Base-by-base conservation (phyloP, 53 echinoderm and acorn worm genomes). In the Antedon mediterranea region DNA sequence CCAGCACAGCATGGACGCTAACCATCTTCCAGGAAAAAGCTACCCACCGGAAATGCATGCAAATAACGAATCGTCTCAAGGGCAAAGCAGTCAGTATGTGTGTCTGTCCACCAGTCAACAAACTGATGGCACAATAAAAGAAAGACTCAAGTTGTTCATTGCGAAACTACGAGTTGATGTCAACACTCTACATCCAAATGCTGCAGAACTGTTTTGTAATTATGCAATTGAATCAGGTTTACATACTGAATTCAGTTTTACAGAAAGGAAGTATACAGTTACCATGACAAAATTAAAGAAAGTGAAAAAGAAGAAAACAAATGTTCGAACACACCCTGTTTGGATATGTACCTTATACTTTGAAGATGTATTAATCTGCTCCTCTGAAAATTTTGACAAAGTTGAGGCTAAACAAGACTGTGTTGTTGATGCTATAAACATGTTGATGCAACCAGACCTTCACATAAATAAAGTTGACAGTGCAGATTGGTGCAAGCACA, bases 321-420 rank as follows among this genome's bases (percentile, higher is more conserved):
- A 11, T 6, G 11, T 37, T 11, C 4, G 11, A 11, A 11, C 11
- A 6, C 37, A 37, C 11, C 37, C 37, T 6, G 32, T 74, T 0
- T 83, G 83, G 83, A 23, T 73, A 26, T 83, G 83, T 30, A 83
- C 73, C 30, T 44, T 83, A 30, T 83, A 83, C 83, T 44, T 83
- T 74, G 78, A 43, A 13, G 83, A 83, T 30, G 18, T 71, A 31
- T 74, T 83, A n/a, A 43, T 83, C 32, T 43, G 43, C 9, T 73
- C 78, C 18, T 78, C 43, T 4, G 80, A 85, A 31, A 37, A 76
- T n/a, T 73, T 8, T 71, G 71, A 72, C 73, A 85, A 81, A 33
- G 72, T 81, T 41, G 32, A 76, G 15, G 30, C 85, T 29, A 76
- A 80, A 42, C 80, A 76, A 4, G 43, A 76, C 32, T 78, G 78